phyloP scores from a whole-genome alignment of 1,140 invertebrate species.

The Fopius arisanus region DNA sequence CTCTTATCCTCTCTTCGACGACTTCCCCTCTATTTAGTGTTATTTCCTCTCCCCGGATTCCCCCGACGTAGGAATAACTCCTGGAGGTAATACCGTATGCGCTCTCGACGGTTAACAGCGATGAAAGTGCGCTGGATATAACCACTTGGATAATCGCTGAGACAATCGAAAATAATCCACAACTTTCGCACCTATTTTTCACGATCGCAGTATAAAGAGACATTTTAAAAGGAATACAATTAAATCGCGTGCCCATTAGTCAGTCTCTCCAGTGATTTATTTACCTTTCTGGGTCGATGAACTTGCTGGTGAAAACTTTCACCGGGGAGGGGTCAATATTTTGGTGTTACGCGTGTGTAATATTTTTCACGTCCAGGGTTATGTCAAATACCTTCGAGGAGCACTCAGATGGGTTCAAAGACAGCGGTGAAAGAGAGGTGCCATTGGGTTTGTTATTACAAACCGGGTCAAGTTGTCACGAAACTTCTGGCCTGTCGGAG shows the following conservation, averaged over 20 bases:
- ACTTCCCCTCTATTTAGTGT: not conserved
- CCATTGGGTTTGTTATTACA: not conserved
- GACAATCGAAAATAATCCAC: constrained; percentile 36
- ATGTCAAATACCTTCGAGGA: not conserved
- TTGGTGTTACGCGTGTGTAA: constrained; percentile 3
- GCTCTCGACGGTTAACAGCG: constrained; percentile 21
- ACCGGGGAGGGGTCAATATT: constrained; percentile 16
- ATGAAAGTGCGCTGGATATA: constrained; percentile 38
- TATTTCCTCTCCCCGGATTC: not conserved
- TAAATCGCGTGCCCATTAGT: not conserved
- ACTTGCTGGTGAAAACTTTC: not conserved
- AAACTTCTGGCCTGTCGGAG: constrained; percentile 5
- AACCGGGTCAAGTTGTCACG: constrained; percentile 18
- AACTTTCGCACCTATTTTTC: constrained; percentile 23
- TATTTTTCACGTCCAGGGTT: constrained; percentile 11
- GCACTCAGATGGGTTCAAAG: not conserved
- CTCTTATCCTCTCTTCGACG: not conserved
- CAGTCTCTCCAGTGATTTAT: not conserved
- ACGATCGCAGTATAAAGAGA: not conserved
- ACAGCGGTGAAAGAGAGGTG: constrained; percentile 3
- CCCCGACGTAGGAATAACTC: constrained; percentile 35
- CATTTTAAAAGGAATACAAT: not conserved
- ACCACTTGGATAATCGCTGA: constrained; percentile 40
- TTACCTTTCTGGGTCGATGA: not conserved
- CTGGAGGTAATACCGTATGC: constrained; percentile 26